Evolutionary conservation across 2,113 vertebrate species (phyloP).

Genomic region (Limanda limanda): DNA sequence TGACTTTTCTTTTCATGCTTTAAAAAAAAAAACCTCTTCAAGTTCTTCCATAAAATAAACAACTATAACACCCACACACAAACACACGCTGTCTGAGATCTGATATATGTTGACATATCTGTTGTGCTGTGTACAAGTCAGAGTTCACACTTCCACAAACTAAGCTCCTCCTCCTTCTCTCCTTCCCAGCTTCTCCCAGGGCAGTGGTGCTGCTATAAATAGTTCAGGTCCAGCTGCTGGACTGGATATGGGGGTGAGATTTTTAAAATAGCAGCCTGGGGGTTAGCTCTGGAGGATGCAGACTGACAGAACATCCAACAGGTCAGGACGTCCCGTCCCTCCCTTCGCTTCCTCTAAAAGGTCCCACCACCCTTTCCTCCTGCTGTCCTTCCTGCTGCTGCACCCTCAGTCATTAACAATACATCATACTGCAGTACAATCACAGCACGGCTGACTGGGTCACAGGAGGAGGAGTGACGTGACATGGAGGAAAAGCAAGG

Average conservation of each 20-base stretch:
- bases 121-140: constrained; percentile 44
- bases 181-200: constrained; percentile 50
- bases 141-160: constrained; percentile 36
- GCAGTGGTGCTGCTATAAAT: constrained; percentile 72
- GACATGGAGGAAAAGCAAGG: constrained; percentile 22
- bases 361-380: constrained; percentile 53
- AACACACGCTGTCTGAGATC: not conserved
- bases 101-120: too few species aligned
- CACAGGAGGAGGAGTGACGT: not conserved
- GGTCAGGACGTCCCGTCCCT: constrained; percentile 67
- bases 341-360: constrained; percentile 61
- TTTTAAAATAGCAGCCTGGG: constrained; percentile 53
- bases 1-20: not conserved
- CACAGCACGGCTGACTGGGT: constrained; percentile 31
- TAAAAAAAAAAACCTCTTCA: not conserved
- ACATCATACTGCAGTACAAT: constrained; percentile 65
- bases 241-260: constrained; percentile 53
- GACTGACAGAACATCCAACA: constrained; percentile 64
- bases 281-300: constrained; percentile 57
- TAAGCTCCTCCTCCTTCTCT: constrained; percentile 40
- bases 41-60: not conserved
- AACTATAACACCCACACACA: not conserved
- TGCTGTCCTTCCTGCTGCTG: constrained; percentile 49
- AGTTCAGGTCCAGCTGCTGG: constrained; percentile 73
- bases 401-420: constrained; percentile 71